Evolutionary conservation across 2,113 vertebrate species (phyloP), one percentile per base, ranked within the genome.

Genomic region (Corynorhinus townsendii): DNA sequence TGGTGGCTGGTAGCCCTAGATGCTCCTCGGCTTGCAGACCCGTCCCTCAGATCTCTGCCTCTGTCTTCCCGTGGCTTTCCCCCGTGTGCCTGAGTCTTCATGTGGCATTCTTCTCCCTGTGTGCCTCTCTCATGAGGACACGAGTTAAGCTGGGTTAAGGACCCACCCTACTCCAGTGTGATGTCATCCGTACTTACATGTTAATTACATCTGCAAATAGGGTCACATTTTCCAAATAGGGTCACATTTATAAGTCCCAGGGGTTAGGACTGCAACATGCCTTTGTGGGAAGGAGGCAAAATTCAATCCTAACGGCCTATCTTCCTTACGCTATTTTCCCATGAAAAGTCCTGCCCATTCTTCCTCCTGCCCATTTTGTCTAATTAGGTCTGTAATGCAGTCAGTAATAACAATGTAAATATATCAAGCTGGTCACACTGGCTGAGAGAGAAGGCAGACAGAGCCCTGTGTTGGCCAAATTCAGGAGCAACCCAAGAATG

Each of bases 11-110:
- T 20, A 24, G 14, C 30, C 45, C 30, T 43, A 11, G 47, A 24
- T 2, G 4, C 5, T 49, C 56, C 26, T 35, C 1, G 22, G 47
- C 33, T 33, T 4, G 33, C 1, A 47, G 54, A 30, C 1, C 1
- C 19, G 2, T 54, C 85, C 14, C 35, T 45, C 8, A 10, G 3
- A 12, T 47, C 38, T 76, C 83, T 68, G 73, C 35, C 19, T 76
- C 59, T 0, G 0, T 24, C 16, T 33, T 62, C 80, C 54, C 20
- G 0, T 7, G 81, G 73, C 26, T 24, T 22, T 54, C 22, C 43
- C 6, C 1, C 59, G 1, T 22, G 20, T 30, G 12, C 24, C 75
- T 24, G 19, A 5, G 35, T 26, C 14, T 69, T 80, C 26, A 7
- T 2, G 1, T 5, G 54, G 54, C 62, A 14, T 47, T 69, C 47